Evolutionary conservation across 2,797 vertebrate species (phyloP), one percentile per base, ranked within the genome.

Genomic region (Potorous gilbertii): DNA sequence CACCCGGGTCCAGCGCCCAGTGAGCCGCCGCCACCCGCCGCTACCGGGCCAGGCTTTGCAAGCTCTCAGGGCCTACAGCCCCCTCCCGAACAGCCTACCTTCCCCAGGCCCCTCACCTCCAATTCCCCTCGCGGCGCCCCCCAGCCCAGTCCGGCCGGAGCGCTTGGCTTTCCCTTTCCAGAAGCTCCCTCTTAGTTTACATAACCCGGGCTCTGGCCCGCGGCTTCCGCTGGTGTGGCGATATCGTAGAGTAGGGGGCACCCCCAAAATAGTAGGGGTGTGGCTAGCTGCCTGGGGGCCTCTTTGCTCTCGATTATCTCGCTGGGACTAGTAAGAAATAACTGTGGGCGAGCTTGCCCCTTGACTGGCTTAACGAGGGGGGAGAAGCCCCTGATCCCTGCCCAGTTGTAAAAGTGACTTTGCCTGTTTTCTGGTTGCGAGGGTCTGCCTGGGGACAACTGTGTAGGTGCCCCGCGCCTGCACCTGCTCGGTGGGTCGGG

Each of bases 401-500:
- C 81, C 87, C 34, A 92, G 62, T 95, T 97, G 96, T 90, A 92
- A 95, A 92, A 96, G 97, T 97, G 74, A 97, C 94, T 95, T 90
- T 92, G 96, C 96, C 31, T 92, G 74, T 95, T 95, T 96, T 95
- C 95, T 92, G 97, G 96, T 97, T 96, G 91, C 57, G 93, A 56
- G 16, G 90, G 89, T 96, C 92, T 91, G 74, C 74, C 94, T 27
- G 2, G 56, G 94, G 95, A 93, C 94, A 97, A 96, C 96, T 96
- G 90, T 93, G 93, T 96, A 95, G 97, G 50, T 57, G 95, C 96
- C 90, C 94, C 52, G 66, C 93, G 93, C 74, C 92, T 97, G 97
- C 98, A 98, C 98, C 98, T 98, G 98, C 94, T 97, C 55, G 74
- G 92, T 62, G 97, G 96, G 93, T 81, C 92, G 66, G 54, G 93